Evolutionary conservation across 1,140 invertebrate genomes (phyloP).

Genomic region (Atopsyche davidsoni): DNA sequence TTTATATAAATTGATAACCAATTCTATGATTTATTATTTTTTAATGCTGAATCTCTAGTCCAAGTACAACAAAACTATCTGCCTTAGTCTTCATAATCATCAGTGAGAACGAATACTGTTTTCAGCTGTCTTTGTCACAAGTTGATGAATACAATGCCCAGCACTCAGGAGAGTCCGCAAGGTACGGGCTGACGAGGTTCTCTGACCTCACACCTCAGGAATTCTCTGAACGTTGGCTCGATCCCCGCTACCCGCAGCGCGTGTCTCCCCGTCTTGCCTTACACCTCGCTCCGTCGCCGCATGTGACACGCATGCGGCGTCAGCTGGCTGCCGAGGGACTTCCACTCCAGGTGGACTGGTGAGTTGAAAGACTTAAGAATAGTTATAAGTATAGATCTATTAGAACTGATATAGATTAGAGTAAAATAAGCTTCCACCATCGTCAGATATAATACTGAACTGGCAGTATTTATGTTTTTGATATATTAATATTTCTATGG

Average conservation of each 20-base stretch:
- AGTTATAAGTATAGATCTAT: neutral
- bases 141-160: slow-evolving; percentile 57
- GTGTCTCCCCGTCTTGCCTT: no score
- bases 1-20: neutral
- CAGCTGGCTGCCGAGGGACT: slow-evolving; percentile 28
- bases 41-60: slow-evolving; percentile 6
- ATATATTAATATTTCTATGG: slow-evolving; percentile 6
- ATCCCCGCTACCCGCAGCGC: no score
- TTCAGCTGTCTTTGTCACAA: slow-evolving; percentile 33
- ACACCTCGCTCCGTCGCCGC: no score
- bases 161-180: slow-evolving; percentile 50
- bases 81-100: neutral
- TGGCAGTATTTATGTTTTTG: neutral
- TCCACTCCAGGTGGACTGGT: slow-evolving; percentile 43
- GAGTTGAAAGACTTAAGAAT: slow-evolving; percentile 22
- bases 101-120: slow-evolving; percentile 1
- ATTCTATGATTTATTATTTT: neutral
- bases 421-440: neutral
- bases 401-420: neutral
- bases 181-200: slow-evolving; percentile 66
- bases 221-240: slow-evolving; percentile 55
- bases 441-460: neutral
- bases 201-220: slow-evolving; percentile 70
- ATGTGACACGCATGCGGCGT: slow-evolving; percentile 34
- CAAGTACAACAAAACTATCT: neutral